These are phyloP conservation scores for Cyrtonyx montezumae DNA, from an alignment of 2,113 vertebrate species.

Conservation along the genomic window DNA sequence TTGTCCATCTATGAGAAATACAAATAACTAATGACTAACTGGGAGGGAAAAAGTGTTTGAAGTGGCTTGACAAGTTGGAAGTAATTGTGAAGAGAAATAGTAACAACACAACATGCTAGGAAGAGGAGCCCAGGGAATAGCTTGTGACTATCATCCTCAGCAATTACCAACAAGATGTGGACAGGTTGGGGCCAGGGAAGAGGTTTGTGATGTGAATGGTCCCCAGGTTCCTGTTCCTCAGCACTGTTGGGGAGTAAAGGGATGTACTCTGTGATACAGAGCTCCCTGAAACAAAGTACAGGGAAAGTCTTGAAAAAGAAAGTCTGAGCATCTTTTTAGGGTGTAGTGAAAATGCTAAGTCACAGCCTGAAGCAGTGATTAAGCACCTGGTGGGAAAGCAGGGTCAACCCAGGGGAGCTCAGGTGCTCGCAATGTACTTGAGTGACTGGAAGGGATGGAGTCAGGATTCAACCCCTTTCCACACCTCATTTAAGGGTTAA, in stretches of 20 bases:
- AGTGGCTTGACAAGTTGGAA: not conserved
- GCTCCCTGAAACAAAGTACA: not conserved
- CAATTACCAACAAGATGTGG: accelerated
- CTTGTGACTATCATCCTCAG: not conserved
- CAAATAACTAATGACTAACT: not conserved
- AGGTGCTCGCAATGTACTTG: too few relatives aligned
- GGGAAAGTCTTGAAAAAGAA: not conserved
- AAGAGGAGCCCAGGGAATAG: not conserved
- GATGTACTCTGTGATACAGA: not conserved
- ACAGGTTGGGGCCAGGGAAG: not conserved
- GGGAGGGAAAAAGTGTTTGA: not conserved
- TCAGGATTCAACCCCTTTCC: too few relatives aligned
- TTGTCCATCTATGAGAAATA: not conserved
- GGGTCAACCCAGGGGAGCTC: too few relatives aligned
- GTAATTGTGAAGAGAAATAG: not conserved
- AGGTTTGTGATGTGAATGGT: not conserved
- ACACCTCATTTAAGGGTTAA: too few relatives aligned
- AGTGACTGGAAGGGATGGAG: too few relatives aligned
- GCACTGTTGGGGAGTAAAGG: not conserved
- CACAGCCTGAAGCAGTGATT: too few relatives aligned
- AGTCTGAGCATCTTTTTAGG: not conserved
- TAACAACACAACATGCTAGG: not conserved
- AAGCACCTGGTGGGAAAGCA: too few relatives aligned
- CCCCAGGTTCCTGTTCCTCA: not conserved
- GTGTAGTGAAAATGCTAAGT: too few relatives aligned